Evolutionary conservation across 2,888 invertebrate species (phyloP).

Genomic region (Lochmaea capreae): DNA sequence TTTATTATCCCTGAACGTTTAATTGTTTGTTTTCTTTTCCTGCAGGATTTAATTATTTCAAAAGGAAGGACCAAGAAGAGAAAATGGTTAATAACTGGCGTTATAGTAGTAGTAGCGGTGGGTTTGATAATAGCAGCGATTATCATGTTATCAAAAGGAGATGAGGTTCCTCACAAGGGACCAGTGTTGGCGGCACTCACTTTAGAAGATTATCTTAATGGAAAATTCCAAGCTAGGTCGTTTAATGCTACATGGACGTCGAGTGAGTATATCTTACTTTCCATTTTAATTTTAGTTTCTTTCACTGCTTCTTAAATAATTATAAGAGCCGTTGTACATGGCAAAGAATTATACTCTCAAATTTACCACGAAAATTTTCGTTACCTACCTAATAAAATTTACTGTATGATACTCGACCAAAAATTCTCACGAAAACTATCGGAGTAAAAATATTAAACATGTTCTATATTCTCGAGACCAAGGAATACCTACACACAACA

Average conservation of each 20-base stretch:
- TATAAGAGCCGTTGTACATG: no score
- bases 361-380: no score
- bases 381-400: no score
- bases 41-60: slow-evolving; percentile 73
- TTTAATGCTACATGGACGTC: slow-evolving; percentile 88
- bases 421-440: no score
- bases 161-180: slow-evolving; percentile 32
- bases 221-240: slow-evolving; percentile 73
- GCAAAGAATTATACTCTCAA: no score
- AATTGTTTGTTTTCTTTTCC: not conserved
- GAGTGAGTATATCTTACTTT: slow-evolving; percentile 67
- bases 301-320: no score
- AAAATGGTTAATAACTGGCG: slow-evolving; percentile 69
- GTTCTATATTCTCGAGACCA: no score
- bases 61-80: slow-evolving; percentile 69
- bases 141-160: slow-evolving; percentile 53
- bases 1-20: not conserved
- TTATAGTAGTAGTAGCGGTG: slow-evolving; percentile 69
- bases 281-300: no score
- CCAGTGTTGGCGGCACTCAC: slow-evolving; percentile 64
- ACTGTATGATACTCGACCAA: no score
- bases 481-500: no score
- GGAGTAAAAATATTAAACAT: no score
- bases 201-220: slow-evolving; percentile 79
- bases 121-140: slow-evolving; percentile 72